Base-by-base conservation (phyloP, 2,888 invertebrate genomes). In the Bellardia bayeri region DNA sequence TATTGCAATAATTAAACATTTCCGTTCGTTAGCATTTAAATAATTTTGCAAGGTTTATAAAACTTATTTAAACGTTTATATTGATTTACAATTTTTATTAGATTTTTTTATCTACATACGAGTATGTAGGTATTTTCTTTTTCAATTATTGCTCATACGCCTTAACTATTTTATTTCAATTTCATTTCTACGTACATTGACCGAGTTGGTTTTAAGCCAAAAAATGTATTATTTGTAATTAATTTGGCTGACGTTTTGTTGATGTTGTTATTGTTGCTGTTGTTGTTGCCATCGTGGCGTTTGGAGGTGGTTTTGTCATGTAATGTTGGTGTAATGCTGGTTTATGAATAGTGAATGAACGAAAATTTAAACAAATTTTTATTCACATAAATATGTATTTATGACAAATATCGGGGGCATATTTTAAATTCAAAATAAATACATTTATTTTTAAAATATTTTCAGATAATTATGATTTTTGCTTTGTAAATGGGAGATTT, bases 131-230 rank as follows among this genome's bases (percentile, higher is more conserved):
- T 23, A 23, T 23, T 23, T 23, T 51, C 13, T 11, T 14, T 5
- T 63, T 2, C n/a, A 49, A 45, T 61, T 71, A 23, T 23, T 14
- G 8, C 11, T 42, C n/a, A 54, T 51, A 64, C 66, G 54, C 78
- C 30, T 72, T 23, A 54, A 72, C 42, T 56, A 16, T 23, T 56
- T 56, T 23, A 6, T 56, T 56, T 56, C 13, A 14, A 68, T 51
- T 69, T 71, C 54, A 51, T 81, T 68, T 87, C 66, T 45, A 68
- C 86, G 84, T 84, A 88, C 90, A 90, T 91, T 91, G 91, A 90
- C 92, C 92, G 91, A 92, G 85, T 92, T 92, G 92, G 92, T 91
- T 89, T 89, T 74, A 78, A 85, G 92, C 92, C 92, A 92, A 91
- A 90, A 89, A 90, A 89, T 90, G 90, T 90, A 91, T 83, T 91